Evolutionary conservation across 2,797 vertebrate species (phyloP).

Genomic region (Hippopotamyrus pictus): DNA sequence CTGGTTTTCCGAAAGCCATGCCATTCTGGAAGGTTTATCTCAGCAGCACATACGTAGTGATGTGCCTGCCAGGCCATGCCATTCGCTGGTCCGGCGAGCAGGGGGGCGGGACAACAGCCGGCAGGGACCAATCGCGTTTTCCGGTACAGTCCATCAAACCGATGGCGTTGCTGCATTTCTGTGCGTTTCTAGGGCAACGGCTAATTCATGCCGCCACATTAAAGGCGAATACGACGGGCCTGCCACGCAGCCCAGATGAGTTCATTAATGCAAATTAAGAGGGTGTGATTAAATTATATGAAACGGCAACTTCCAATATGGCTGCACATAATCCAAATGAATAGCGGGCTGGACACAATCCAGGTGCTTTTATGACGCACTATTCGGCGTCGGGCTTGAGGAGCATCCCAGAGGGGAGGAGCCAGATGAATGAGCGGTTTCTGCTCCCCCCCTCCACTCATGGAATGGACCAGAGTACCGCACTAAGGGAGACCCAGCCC

Average conservation of each 20-base stretch:
- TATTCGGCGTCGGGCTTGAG: not conserved
- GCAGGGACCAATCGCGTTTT: not conserved
- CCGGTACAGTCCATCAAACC: not conserved
- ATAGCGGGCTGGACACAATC: not conserved
- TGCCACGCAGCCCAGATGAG: not conserved
- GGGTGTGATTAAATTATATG: conserved; percentile 2
- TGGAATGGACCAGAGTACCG: not conserved
- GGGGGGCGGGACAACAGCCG: not conserved
- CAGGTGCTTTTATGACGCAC: not conserved
- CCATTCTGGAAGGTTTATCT: not conserved
- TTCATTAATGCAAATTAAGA: conserved; percentile 18
- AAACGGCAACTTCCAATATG: not conserved
- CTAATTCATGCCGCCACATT: not conserved
- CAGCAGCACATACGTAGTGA: not conserved
- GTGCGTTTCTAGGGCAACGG: not conserved
- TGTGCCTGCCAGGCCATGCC: not conserved
- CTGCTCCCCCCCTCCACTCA: not conserved
- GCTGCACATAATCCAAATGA: not conserved
- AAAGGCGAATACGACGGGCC: not conserved
- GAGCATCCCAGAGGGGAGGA: not conserved
- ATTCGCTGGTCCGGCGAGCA: not conserved
- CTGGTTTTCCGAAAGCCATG: not conserved
- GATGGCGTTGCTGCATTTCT: not conserved
- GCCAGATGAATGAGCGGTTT: not conserved
- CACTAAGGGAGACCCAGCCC: not conserved